Conservation (phyloP, 2,888 invertebrate species). For the Syrphus vitripennis region DNA sequence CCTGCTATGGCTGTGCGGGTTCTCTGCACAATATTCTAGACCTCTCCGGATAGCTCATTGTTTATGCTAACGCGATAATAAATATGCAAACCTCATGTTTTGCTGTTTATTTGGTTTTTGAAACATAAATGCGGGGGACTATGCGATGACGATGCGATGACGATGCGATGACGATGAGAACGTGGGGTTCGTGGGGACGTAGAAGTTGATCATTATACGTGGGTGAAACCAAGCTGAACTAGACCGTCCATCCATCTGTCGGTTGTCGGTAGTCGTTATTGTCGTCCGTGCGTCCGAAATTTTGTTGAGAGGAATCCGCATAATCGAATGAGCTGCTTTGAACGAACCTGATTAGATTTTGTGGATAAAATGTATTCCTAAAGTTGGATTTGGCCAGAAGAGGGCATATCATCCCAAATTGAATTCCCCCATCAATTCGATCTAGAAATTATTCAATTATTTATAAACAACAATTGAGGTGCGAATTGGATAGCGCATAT, state of each 20-base stretch:
- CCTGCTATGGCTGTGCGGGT: not conserved
- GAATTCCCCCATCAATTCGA: not conserved
- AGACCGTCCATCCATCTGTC: not conserved
- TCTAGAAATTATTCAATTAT: conserved; percentile 53
- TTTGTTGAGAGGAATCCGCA: conserved; percentile 28
- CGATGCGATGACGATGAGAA: not conserved
- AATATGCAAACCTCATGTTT: conserved; percentile 71
- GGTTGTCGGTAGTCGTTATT: not conserved
- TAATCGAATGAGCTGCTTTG: conserved; percentile 63
- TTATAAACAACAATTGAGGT: conserved; percentile 59
- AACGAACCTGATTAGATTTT: conserved; percentile 58
- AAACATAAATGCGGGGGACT: conserved; percentile 45
- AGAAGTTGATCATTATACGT: not conserved
- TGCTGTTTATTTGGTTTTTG: conserved; percentile 64
- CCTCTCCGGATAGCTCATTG: conserved; percentile 56
- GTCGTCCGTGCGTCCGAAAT: not conserved
- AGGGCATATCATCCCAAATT: conserved; percentile 18
- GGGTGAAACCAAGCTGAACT: not conserved
- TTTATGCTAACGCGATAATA: conserved; percentile 70
- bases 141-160: not conserved
- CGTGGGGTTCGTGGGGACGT: not conserved
- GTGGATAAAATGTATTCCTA: conserved; percentile 12
- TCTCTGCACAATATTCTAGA: not conserved
- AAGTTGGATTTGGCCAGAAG: not conserved
- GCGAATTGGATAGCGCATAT: conserved; percentile 44